These are phyloP conservation scores for Rhinella marina DNA, from an alignment of 2,797 vertebrate genomes.

Conservation along the genomic window DNA sequence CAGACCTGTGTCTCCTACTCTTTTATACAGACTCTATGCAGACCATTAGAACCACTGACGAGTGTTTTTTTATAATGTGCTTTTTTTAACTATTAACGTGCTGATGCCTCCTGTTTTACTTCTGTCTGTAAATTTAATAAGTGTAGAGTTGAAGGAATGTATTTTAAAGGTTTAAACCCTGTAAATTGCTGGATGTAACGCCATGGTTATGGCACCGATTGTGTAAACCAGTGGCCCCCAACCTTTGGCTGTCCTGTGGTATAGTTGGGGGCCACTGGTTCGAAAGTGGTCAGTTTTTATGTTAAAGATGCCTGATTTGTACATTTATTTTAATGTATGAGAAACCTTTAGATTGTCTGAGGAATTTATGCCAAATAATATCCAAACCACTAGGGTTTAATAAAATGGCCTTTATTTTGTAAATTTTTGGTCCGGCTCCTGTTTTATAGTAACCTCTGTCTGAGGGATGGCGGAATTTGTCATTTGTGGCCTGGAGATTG, in stretches of 20 bases:
- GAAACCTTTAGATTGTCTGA: not conserved
- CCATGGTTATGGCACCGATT: not conserved
- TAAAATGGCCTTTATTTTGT: slow-evolving; percentile 23
- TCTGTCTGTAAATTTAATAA: not conserved
- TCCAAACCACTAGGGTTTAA: not conserved
- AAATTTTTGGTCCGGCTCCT: not conserved
- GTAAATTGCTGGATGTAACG: not conserved
- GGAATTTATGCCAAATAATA: not conserved
- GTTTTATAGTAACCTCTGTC: not conserved
- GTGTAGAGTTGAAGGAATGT: not conserved
- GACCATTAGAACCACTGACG: not conserved
- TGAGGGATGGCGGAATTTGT: no score
- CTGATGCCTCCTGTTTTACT: not conserved
- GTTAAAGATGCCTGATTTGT: not conserved
- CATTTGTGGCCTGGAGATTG: no score
- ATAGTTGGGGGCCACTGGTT: not conserved
- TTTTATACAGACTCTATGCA: not conserved
- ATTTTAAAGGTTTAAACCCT: not conserved
- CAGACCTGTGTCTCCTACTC: not conserved
- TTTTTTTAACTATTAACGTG: not conserved
- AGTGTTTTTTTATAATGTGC: not conserved
- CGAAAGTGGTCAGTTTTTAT: not conserved
- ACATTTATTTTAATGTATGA: slow-evolving; percentile 21
- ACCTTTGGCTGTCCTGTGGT: not conserved
- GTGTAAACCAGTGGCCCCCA: not conserved